These are phyloP conservation scores for Chaetodon auriga DNA, from an alignment of 2,113 vertebrate genomes.

Conservation along the genomic window DNA sequence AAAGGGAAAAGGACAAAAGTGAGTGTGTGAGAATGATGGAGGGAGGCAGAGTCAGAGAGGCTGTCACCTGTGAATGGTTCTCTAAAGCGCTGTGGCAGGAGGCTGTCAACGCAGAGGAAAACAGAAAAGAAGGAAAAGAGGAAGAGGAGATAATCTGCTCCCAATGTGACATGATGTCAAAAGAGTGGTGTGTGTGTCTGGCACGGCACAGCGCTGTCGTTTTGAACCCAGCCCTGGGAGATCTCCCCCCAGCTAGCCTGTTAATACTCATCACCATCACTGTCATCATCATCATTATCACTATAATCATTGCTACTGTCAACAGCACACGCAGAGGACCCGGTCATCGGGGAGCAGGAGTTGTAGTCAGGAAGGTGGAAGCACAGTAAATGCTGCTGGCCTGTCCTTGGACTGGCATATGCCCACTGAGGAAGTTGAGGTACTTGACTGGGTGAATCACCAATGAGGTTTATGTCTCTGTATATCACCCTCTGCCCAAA, in stretches of 20 bases:
- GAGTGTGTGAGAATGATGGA: constrained; percentile 50
- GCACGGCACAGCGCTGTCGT: constrained; percentile 40
- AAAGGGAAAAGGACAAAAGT: constrained; percentile 56
- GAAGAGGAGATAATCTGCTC: constrained; percentile 67
- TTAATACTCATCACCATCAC: constrained; percentile 77
- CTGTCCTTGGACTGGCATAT: constrained; percentile 26
- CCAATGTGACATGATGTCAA: constrained; percentile 67
- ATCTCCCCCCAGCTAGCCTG: constrained; percentile 58
- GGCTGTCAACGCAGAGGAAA: constrained; percentile 62
- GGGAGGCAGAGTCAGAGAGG: constrained; percentile 50
- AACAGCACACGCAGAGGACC: constrained; percentile 41
- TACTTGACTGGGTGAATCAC: constrained; percentile 26
- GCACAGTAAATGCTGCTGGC: constrained; percentile 22
- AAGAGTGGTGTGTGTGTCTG: constrained; percentile 31
- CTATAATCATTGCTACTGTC: constrained; percentile 63
- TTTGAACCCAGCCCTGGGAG: constrained; percentile 66
- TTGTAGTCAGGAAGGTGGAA: constrained; percentile 31
- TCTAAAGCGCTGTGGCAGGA: constrained; percentile 65
- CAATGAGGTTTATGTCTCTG: constrained; percentile 18
- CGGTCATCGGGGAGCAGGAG: constrained; percentile 28
- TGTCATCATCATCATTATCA: constrained; percentile 69
- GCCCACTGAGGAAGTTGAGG: constrained; percentile 22
- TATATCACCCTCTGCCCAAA: constrained; percentile 11
- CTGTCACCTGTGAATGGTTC: constrained; percentile 72
- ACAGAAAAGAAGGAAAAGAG: constrained; percentile 51